These are phyloP conservation scores for Apamea epomidion DNA, from an alignment of 2,888 invertebrate genomes.

Conservation along the genomic window DNA sequence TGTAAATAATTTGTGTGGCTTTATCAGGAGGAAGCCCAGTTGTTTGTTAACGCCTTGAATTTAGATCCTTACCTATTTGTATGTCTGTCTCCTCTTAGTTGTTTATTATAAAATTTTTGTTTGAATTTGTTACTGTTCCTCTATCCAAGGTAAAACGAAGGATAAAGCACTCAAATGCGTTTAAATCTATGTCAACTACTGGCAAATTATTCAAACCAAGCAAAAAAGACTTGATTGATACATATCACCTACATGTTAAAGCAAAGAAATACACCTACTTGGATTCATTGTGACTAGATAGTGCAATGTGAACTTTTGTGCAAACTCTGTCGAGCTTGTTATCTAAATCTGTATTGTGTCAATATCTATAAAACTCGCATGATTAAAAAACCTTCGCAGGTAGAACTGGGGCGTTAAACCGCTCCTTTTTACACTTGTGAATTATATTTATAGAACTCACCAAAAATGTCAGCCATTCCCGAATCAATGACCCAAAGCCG, in stretches of 20 bases:
- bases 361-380: conserved; percentile 11
- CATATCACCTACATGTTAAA: conserved; percentile 4
- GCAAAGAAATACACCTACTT: neutral
- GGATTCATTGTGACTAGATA: conserved; percentile 7
- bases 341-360: conserved; percentile 2
- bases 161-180: neutral
- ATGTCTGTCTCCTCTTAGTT: too few relatives aligned
- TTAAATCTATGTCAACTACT: conserved; percentile 28
- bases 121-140: neutral
- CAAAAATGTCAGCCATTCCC: conserved; percentile 94
- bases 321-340: neutral
- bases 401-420: neutral
- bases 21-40: neutral
- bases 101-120: neutral
- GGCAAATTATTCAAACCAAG: neutral
- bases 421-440: neutral
- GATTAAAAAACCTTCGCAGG: conserved; percentile 13
- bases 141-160: neutral
- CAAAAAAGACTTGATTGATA: conserved; percentile 33
- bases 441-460: conserved; percentile 76
- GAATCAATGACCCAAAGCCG: conserved; percentile 96
- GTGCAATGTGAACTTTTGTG: neutral
- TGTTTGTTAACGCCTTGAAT: neutral
- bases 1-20: neutral
- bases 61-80: neutral